These are phyloP conservation scores for Cataglyphis hispanica DNA, from an alignment of 1,140 invertebrate species.

Conservation along the genomic window DNA sequence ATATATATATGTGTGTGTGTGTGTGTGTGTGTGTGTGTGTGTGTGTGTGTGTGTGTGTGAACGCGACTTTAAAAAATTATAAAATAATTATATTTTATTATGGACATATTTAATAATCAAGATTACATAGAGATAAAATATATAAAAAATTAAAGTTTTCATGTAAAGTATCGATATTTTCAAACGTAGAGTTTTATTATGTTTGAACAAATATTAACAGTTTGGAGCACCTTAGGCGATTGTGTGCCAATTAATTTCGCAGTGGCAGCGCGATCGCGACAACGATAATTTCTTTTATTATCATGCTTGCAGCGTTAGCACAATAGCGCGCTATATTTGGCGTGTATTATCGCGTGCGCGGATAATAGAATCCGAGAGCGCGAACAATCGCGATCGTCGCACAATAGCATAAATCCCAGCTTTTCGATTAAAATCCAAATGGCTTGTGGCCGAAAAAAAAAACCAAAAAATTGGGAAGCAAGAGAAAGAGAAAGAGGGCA, in stretches of 20 bases:
- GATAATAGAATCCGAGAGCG: slow-evolving; percentile 52
- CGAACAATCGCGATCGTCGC: slow-evolving; percentile 35
- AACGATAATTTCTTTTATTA: slow-evolving; percentile 60
- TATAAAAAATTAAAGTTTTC: background rate
- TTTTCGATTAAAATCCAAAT: slow-evolving; percentile 72
- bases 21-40: too few species aligned
- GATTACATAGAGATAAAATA: background rate
- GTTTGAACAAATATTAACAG: slow-evolving; percentile 28
- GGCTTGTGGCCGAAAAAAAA: slow-evolving; percentile 36
- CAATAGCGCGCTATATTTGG: slow-evolving; percentile 51
- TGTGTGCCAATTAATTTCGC: slow-evolving; percentile 51
- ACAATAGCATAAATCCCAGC: slow-evolving; percentile 56
- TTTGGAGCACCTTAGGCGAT: slow-evolving; percentile 20
- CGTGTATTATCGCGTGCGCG: slow-evolving; percentile 54
- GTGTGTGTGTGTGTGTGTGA: too few species aligned
- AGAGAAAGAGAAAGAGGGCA: background rate
- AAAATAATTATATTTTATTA: background rate
- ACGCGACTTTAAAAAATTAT: background rate
- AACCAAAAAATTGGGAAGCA: background rate
- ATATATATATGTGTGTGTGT: background rate
- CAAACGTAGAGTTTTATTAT: background rate
- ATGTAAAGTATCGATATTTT: background rate
- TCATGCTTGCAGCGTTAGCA: slow-evolving; percentile 44
- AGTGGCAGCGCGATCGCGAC: slow-evolving; percentile 35
- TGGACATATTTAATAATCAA: background rate